A percentile compares a stretch with the other conserved stretches of the same genome.
Conservation (phyloP, 1,140 invertebrate species). For the Drosophila melanogaster region DNA sequence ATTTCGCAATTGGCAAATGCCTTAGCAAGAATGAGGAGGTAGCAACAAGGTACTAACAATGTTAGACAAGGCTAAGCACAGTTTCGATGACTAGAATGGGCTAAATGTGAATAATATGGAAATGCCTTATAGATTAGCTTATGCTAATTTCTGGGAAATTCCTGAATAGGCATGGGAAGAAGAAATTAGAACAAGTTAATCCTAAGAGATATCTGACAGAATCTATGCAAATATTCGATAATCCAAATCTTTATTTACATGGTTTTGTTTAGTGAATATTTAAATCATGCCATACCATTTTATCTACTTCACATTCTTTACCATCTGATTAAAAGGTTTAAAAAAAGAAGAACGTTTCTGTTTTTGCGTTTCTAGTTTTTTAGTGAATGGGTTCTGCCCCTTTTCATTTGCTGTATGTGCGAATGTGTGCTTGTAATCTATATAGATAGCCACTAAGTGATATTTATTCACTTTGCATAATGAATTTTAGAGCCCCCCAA, state of each 20-base stretch:
- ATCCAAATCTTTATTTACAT: background rate
- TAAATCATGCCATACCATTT: background rate
- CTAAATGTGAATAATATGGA: constrained; percentile 36
- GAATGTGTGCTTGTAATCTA: constrained; percentile 43
- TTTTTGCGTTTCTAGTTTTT: constrained; percentile 1
- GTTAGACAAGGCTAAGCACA: constrained; percentile 32
- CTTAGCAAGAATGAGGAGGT: constrained; percentile 21
- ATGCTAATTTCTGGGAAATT: constrained; percentile 6
- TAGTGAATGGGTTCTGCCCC: constrained; percentile 21
- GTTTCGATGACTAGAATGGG: constrained; percentile 10
- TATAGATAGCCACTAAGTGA: constrained; percentile 50
- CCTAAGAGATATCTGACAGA: background rate
- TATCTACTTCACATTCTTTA: background rate
- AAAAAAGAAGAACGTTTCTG: background rate
- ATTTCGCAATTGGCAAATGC: constrained; percentile 44
- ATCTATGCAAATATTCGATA: too few species aligned
- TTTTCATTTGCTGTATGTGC: too few species aligned
- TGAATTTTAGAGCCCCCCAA: constrained; percentile 51
- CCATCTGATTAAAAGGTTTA: constrained; percentile 1
- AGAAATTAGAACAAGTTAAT: background rate
- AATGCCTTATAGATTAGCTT: constrained; percentile 15
- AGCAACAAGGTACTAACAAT: constrained; percentile 6
- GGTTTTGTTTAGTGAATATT: background rate
- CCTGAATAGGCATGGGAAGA: background rate
- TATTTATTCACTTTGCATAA: constrained; percentile 66